These are phyloP conservation scores for Patiria pectinifera DNA, from an alignment of 53 echinoderm and acorn worm genomes.

Conservation along the genomic window DNA sequence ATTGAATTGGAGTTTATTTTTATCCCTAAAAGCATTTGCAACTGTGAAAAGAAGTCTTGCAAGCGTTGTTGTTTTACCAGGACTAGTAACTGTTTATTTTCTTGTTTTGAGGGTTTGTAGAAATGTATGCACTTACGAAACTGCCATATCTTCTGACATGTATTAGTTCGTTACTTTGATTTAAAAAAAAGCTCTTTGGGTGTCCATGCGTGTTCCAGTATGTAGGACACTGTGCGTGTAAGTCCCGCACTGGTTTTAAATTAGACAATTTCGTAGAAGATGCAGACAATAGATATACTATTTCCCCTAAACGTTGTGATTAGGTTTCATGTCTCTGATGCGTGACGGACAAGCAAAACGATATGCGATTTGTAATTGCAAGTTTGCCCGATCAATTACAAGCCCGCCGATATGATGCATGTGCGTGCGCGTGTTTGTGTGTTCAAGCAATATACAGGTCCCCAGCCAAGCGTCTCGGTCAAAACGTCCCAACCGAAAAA, in stretches of 20 bases:
- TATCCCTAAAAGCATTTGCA: no score
- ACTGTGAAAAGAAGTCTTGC: no score
- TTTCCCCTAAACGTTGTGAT: background rate
- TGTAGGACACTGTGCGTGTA: no score
- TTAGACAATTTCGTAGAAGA: background rate
- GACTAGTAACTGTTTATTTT: no score
- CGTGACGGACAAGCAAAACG: background rate
- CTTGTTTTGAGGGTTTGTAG: no score
- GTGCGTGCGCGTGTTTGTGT: background rate
- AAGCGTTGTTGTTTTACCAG: no score
- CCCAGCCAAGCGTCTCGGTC: background rate
- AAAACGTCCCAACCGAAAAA: background rate
- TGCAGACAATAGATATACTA: background rate
- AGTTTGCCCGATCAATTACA: constrained; percentile 16
- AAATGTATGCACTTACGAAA: no score
- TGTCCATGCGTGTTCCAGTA: no score
- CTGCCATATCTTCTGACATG: no score
- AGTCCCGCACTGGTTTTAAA: background rate
- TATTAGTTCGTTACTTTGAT: no score
- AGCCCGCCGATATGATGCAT: background rate
- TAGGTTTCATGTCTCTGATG: background rate
- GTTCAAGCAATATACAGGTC: constrained; percentile 22
- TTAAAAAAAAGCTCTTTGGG: no score
- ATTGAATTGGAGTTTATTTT: no score
- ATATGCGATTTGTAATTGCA: background rate